Evolutionary conservation across 2,888 invertebrate species (phyloP).

Genomic region (Omphaloscelis lunosa): DNA sequence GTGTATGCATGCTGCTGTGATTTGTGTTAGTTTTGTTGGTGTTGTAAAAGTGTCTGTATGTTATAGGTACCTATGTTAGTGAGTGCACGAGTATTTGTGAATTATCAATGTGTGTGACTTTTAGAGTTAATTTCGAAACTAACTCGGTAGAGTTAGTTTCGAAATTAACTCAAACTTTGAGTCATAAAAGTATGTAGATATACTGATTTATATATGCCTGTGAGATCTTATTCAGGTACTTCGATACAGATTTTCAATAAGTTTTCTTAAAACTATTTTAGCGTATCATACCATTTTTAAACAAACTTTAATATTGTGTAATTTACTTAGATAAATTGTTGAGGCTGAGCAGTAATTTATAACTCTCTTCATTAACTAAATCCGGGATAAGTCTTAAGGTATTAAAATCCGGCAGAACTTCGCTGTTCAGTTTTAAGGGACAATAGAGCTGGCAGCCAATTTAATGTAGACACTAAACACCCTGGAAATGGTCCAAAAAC

Average conservation of each 20-base stretch:
- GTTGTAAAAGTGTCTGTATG: no score
- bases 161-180: not conserved
- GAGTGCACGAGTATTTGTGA: no score
- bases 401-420: constrained; percentile 62
- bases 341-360: constrained; percentile 45
- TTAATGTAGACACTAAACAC: constrained; percentile 73
- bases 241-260: constrained; percentile 6
- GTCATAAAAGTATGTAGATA: not conserved
- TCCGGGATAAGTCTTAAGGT: constrained; percentile 52
- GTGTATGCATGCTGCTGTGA: no score
- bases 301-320: constrained; percentile 39
- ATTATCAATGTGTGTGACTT: no score
- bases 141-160: not conserved
- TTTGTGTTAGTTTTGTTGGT: no score
- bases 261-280: constrained; percentile 11
- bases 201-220: not conserved
- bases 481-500: constrained; percentile 71
- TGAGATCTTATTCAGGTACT: constrained; percentile 6
- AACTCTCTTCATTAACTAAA: constrained; percentile 31
- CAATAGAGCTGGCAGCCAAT: constrained; percentile 68
- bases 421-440: constrained; percentile 66
- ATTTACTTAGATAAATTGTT: constrained; percentile 38
- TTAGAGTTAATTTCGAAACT: no score
- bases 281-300: constrained; percentile 18
- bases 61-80: no score